These are phyloP conservation scores for Sterna hirundo DNA, from an alignment of 2,113 vertebrate species.

Conservation along the genomic window DNA sequence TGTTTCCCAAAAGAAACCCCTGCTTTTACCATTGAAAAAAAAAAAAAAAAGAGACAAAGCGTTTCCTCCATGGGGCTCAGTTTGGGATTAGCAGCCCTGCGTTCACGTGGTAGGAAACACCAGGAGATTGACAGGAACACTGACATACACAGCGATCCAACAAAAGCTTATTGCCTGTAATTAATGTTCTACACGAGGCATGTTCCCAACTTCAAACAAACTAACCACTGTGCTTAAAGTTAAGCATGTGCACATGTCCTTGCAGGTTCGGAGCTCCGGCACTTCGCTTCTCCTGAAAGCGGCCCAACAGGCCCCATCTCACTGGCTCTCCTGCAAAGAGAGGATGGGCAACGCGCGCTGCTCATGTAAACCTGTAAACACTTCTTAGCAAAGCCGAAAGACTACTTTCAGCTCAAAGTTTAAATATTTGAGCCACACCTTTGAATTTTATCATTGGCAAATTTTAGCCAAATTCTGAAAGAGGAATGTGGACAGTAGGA, in stretches of 20 bases:
- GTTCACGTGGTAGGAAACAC: not conserved
- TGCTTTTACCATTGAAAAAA: not conserved
- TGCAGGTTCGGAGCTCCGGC: conserved; percentile 5
- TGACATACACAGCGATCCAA: not conserved
- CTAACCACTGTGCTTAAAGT: not conserved
- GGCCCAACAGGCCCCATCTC: not conserved
- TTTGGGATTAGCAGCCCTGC: not conserved
- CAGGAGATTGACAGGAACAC: not conserved
- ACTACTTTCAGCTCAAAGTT: not conserved
- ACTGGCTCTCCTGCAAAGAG: not conserved
- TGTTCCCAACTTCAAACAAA: conserved; percentile 33
- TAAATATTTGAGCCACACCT: not conserved
- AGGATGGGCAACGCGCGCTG: not conserved
- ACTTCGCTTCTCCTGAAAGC: not conserved
- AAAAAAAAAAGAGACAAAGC: not conserved
- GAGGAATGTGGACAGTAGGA: not conserved
- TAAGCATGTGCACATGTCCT: conserved; percentile 26
- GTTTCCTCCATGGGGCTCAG: not conserved
- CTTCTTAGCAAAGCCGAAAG: not conserved
- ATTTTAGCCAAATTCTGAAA: not conserved
- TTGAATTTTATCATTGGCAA: not conserved
- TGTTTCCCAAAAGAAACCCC: not conserved
- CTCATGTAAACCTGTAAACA: not conserved
- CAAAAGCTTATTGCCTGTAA: not conserved
- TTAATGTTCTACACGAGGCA: conserved; percentile 25